Base-by-base conservation (phyloP, 2,113 vertebrate species). In the Furnarius figulus region DNA sequence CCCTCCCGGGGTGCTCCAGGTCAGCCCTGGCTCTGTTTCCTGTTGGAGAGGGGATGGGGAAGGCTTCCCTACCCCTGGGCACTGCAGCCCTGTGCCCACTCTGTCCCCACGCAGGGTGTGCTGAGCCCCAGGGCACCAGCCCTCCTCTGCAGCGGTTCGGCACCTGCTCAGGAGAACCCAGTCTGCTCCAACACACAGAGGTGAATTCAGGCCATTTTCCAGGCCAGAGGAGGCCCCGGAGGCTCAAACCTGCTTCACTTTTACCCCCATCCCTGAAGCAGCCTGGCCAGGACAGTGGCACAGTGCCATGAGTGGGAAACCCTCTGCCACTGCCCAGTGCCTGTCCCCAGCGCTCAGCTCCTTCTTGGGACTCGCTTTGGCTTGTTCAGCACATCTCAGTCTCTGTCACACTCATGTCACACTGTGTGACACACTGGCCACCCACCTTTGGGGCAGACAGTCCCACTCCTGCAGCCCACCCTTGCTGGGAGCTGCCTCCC, bases 221-320 rank as follows among this genome's bases (percentile, higher is more conserved):
- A 67, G 66, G 71, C 35, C 0, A 0, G 17, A 33, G 49, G 33
- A 81, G 35, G 46, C 20, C 65, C 61, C 52, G 19, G 31, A 40
- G 31, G 16, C 37, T 73, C 27, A 12, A n/a, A 25, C 18, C 25
- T 46, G 17, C 39, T 80, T 80, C 0, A 0, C 56, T 75, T 91
- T 78, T 10, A 2, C 5, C 15, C 75, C 75, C 23, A 27, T 4
- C 25, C 37, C 52, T 5, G 1, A n/a, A 80, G 47, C 47, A 52
- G 46, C 42, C 23, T 0, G 0, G 17, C 46, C 13, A 3, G 77
- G 52, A 27, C 0, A 5, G 37, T 30, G 11, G 21, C 66, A 74
- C 8, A 15, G 20, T 31, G 63, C 68, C 16, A 1, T 5, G 11
- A 40, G 21, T 5, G 12, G 78, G n/a, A 49, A 1, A 3, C 19